These are phyloP conservation scores for Hiodon tergisus DNA, from an alignment of 2,113 vertebrate genomes.

Conservation along the genomic window DNA sequence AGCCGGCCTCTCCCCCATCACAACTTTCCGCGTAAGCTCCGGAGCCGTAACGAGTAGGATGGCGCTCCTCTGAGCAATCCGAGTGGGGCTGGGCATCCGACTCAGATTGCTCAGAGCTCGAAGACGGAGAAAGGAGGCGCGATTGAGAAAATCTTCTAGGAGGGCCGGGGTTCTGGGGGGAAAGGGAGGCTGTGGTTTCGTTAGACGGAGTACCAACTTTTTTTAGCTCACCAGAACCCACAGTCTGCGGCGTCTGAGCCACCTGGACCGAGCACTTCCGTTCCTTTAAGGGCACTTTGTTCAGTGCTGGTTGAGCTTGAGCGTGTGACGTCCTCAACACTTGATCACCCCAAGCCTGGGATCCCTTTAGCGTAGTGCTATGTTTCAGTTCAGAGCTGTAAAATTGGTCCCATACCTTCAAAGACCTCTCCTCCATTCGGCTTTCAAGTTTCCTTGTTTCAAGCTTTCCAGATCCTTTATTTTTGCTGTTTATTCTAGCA, in stretches of 20 bases:
- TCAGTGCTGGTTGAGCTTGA: slow-evolving; percentile 54
- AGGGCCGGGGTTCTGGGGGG: slow-evolving; percentile 45
- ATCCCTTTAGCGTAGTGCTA: slow-evolving; percentile 51
- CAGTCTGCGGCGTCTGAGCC: slow-evolving; percentile 67
- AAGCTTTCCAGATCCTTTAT: slow-evolving; percentile 47
- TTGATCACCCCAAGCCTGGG: slow-evolving; percentile 48
- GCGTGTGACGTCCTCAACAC: slow-evolving; percentile 45
- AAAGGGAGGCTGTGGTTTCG: slow-evolving; percentile 48
- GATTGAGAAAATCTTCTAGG: slow-evolving; percentile 43
- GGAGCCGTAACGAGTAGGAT: slow-evolving; percentile 41
- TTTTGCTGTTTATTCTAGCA: slow-evolving; percentile 46
- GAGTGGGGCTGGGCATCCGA: slow-evolving; percentile 50
- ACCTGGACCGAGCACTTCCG: slow-evolving; percentile 71
- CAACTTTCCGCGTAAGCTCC: slow-evolving; percentile 16
- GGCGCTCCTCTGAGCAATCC: slow-evolving; percentile 37
- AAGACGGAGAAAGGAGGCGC: slow-evolving; percentile 56
- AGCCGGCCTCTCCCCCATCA: too few species aligned
- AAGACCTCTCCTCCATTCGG: slow-evolving; percentile 59
- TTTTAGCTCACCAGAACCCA: slow-evolving; percentile 64
- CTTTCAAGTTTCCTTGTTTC: slow-evolving; percentile 56
- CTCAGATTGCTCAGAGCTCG: slow-evolving; percentile 62
- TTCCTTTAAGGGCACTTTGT: slow-evolving; percentile 66
- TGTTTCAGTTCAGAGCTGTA: slow-evolving; percentile 50
- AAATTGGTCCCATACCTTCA: slow-evolving; percentile 57
- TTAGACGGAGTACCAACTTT: slow-evolving; percentile 44